Conservation (phyloP, 2,797 vertebrate genomes). For the Macroramphosus scolopax region DNA sequence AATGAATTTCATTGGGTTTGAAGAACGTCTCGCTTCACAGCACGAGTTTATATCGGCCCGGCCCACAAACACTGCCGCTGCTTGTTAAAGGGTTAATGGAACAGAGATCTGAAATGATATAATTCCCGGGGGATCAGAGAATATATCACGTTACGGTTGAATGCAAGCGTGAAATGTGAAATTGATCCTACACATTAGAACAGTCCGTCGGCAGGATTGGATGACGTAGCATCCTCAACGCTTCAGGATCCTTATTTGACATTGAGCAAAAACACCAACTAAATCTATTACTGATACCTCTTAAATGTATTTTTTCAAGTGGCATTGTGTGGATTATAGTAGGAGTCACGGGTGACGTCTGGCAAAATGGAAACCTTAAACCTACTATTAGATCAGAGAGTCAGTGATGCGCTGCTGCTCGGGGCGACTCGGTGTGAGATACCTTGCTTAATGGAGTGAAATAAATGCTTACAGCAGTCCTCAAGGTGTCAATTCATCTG, state of each 20-base stretch:
- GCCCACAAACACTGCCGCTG: too few species aligned
- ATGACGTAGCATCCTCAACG: too few species aligned
- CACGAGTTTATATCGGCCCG: too few species aligned
- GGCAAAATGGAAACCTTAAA: slow-evolving; percentile 10
- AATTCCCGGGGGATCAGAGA: neutral
- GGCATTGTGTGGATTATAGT: neutral
- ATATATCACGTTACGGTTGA: slow-evolving; percentile 1
- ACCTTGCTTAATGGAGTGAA: slow-evolving; percentile 34
- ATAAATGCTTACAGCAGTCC: slow-evolving; percentile 36
- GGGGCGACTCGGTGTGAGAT: slow-evolving; percentile 4
- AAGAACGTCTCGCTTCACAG: too few species aligned
- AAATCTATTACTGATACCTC: neutral
- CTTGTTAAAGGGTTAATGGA: slow-evolving; percentile 1
- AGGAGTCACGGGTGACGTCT: slow-evolving; percentile 9
- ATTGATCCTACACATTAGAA: neutral
- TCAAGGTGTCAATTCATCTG: slow-evolving; percentile 20
- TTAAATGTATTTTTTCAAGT: neutral
- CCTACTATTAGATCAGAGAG: slow-evolving; percentile 24
- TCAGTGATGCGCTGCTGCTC: slow-evolving; percentile 27
- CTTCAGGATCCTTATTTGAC: too few species aligned
- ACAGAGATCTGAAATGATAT: slow-evolving; percentile 5
- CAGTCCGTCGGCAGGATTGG: too few species aligned
- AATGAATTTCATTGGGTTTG: too few species aligned
- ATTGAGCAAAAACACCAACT: slow-evolving; percentile 4
- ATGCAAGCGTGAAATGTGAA: neutral